Percentiles rank a stretch among this genome's conserved stretches.
These are phyloP conservation scores for Drepana arcuata DNA, from an alignment of 1,140 invertebrate genomes.

Conservation along the genomic window DNA sequence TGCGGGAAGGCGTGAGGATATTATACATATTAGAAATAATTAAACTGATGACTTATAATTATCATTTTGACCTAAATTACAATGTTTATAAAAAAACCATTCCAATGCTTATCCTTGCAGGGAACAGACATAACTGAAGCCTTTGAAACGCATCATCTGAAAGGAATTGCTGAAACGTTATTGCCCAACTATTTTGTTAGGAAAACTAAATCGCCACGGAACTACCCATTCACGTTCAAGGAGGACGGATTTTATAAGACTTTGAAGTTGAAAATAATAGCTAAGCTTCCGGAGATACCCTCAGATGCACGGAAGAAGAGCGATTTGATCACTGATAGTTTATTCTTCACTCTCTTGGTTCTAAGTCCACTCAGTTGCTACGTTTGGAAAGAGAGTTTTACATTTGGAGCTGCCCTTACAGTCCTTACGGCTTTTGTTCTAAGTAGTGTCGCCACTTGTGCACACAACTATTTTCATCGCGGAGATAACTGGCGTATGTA, in stretches of 20 bases:
- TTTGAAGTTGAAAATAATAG: conserved; percentile 74
- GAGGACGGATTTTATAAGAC: conserved; percentile 80
- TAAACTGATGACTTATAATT: too few relatives aligned
- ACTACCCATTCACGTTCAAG: conserved; percentile 78
- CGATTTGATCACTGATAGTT: conserved; percentile 70
- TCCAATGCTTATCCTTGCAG: conserved; percentile 32
- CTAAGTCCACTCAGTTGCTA: conserved; percentile 70
- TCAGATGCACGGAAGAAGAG: conserved; percentile 43
- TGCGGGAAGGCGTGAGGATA: too few relatives aligned
- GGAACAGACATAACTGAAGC: conserved; percentile 85
- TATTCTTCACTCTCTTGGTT: conserved; percentile 67
- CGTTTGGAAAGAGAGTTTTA: conserved; percentile 44
- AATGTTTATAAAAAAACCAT: too few relatives aligned
- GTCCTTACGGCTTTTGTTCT: conserved; percentile 68
- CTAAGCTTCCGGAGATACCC: conserved; percentile 64
- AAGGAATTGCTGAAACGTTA: conserved; percentile 69
- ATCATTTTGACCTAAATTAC: too few relatives aligned
- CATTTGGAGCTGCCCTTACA: conserved; percentile 30
- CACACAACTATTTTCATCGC: conserved; percentile 89
- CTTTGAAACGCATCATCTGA: conserved; percentile 80
- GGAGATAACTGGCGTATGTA: conserved; percentile 88
- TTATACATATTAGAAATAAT: too few relatives aligned
- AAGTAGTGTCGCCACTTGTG: conserved; percentile 72
- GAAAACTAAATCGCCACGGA: conserved; percentile 69
- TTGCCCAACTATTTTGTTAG: conserved; percentile 77